Conservation (phyloP, 2,113 vertebrate species). For the Protobothrops mucrosquamatus region DNA sequence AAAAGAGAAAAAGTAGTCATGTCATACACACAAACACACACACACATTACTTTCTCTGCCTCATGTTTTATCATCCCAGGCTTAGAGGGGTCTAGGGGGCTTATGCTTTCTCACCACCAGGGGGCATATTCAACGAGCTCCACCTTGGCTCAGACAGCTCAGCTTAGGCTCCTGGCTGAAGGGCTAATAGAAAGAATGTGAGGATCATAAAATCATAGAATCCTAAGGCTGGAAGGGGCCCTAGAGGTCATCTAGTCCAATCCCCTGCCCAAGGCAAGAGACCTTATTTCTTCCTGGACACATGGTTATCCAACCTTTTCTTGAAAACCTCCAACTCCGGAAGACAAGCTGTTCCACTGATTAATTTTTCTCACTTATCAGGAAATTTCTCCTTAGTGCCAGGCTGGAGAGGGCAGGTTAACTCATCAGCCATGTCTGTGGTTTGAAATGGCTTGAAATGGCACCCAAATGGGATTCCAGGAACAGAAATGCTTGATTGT, state of each 20-base stretch:
- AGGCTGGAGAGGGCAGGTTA: neutral
- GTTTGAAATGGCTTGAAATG: neutral
- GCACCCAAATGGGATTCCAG: neutral
- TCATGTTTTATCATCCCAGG: neutral
- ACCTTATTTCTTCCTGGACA: neutral
- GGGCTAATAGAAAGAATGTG: neutral
- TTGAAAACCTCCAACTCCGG: neutral
- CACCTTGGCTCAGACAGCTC: neutral
- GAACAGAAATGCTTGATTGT: neutral
- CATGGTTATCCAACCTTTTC: neutral
- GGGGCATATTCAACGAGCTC: neutral
- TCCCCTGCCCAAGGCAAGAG: too few species aligned
- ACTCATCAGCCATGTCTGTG: neutral
- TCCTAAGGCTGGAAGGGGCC: too few species aligned
- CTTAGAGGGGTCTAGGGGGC: too few species aligned
- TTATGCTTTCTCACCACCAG: neutral
- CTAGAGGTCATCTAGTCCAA: too few species aligned
- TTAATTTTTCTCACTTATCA: too few species aligned
- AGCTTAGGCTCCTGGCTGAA: neutral
- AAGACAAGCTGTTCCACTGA: too few species aligned
- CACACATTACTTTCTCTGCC: neutral
- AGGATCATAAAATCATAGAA: neutral
- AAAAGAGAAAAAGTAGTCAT: neutral
- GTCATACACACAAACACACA: too few species aligned
- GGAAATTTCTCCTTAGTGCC: too few species aligned